Base-by-base conservation (phyloP, 1,140 invertebrate genomes). In the Pseudomyrmex sp. region DNA sequence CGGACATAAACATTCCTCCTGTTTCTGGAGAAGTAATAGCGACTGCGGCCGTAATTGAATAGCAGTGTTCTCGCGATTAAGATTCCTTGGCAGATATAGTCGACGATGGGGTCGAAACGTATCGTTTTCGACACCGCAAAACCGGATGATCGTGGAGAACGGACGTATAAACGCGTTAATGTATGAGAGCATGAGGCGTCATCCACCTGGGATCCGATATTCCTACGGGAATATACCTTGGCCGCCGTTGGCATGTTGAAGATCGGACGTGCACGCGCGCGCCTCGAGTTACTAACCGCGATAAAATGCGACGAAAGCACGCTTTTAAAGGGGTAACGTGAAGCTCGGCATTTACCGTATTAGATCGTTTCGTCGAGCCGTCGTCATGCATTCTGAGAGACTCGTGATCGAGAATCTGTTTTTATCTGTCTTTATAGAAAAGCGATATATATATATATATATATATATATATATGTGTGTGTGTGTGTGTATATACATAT, bases 71-170 rank as follows among this genome's bases (percentile, higher is more conserved):
- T 23, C 54, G 15, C 65, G 65, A 79, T 79, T 79, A 79, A 70
- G 76, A 79, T 79, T 79, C 52, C 65, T 58, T 15, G 13, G 65
- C 52, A 70, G 76, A 79, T 79, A 79, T 44, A 35, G 35, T n/a
- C 26, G 50, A 13, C 20, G 66, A 48, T 58, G 3, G 35, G 65
- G 9, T 58, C 7, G 15, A 13, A 59, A 79, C 44, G 76, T 48
- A 79, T 70, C 54, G 76, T 79, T 79, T 79, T 79, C 76, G 76
- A 70, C 26, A 77, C 35, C 44, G 75, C 63, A 56, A 68, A 69
- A 62, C 44, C 12, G 50, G 15, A 35, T 15, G 63, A 79, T 79
- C 20, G 44, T 70, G 54, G 20, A 13, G 35, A 26, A 10, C 12
- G n/a, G 35, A 10, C 66, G 20, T 79, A 70, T 69, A 70, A 44